phyloP scores from a whole-genome alignment of 2,888 invertebrate species.

The Calameuta pallipes region DNA sequence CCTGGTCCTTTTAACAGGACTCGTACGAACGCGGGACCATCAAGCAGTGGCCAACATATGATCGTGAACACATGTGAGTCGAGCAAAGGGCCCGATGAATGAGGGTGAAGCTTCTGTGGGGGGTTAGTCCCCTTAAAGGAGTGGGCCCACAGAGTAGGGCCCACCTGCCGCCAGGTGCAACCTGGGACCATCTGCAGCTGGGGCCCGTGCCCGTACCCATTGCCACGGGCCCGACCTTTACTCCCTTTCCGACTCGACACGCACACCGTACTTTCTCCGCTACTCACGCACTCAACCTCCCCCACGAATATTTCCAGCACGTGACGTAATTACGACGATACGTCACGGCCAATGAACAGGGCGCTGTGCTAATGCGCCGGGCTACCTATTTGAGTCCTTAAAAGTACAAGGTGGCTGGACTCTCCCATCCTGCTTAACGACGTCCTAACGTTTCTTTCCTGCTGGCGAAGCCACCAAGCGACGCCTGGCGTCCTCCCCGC shows the following conservation, averaged over 20 bases:
- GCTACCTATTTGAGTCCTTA: not conserved
- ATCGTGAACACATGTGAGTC: constrained; percentile 21
- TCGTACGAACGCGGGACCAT: not conserved
- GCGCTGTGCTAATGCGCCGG: not conserved
- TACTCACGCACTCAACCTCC: not conserved
- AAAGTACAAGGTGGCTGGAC: not conserved
- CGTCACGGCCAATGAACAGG: constrained; percentile 25
- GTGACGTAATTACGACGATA: constrained; percentile 28
- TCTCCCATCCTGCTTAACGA: no score
- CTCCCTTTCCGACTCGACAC: constrained; percentile 13
- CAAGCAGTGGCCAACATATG: constrained; percentile 32
- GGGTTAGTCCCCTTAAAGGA: constrained; percentile 24
- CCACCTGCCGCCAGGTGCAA: constrained; percentile 60
- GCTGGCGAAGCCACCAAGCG: no score
- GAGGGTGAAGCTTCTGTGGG: constrained; percentile 22
- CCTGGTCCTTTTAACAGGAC: no score
- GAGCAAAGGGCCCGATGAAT: constrained; percentile 9
- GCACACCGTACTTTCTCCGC: not conserved
- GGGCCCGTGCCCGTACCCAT: constrained; percentile 39
- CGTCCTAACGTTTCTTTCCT: no score
- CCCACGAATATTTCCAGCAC: constrained; percentile 20
- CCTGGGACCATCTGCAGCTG: constrained; percentile 53
- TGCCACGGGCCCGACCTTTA: constrained; percentile 47
- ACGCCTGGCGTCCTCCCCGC: no score
- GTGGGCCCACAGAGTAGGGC: constrained; percentile 43